Evolutionary conservation across 53 echinoderm and acorn worm genomes (phyloP), one percentile per base, ranked within the genome.

Genomic region (Apostichopus leukothele): DNA sequence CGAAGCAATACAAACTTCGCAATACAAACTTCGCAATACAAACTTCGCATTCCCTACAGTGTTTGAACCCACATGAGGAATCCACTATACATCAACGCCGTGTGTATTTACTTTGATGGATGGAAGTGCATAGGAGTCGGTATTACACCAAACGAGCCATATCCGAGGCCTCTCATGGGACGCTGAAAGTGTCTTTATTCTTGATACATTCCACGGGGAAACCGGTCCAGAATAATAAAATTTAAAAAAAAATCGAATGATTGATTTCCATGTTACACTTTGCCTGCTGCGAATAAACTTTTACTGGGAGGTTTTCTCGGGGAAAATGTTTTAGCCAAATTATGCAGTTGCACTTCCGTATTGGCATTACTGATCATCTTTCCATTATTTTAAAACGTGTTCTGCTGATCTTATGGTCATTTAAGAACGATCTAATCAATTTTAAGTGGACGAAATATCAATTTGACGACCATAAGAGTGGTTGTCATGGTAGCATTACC

Each of bases 371-470:
- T 16, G 6, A 14, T 18, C 18, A n/a, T 5, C 71, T n/a, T 71
- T 71, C 18, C 71, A 71, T 71, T 71, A 71, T 71, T 71, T 71
- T 71, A 71, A 71, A 71, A 71, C 18, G 71, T 71, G 71, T 71
- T 18, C 71, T 71, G n/a, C 20, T 71, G 18, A 6, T 71, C 18
- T 71, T 71, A 71, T 16, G 18, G 71, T 71, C 14, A n/a, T 71
- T 13, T 18, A 19, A 71, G 71, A 71, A 71, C 71, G 20, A 19
- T 71, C 18, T 71, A 14, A 13, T 18, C 71, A 71, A 16, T 71
- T n/a, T n/a, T 16, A 71, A n/a, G 71, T 18, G 18, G 71, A 71
- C 71, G 39, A 39, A 71, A 71, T 71, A 71, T 71, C 71, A 71
- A 71, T n/a, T 6, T 18, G 71, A 71, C 18, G 71, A 19, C 18